Conservation (phyloP, 2,113 vertebrate species). For the Oncorhynchus gorbuscha region DNA sequence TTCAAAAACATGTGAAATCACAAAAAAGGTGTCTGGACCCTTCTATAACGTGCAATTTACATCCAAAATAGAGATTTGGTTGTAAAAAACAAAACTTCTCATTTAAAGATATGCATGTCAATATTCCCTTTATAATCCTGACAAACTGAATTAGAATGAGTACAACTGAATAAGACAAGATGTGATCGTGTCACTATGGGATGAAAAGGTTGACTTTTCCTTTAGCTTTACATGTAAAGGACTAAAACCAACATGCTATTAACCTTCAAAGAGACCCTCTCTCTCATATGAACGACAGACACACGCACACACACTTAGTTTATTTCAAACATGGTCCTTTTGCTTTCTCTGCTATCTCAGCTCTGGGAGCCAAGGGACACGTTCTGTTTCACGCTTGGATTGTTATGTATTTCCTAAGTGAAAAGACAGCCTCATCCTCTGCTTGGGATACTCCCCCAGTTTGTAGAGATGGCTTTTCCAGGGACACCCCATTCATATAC, state of each 20-base stretch:
- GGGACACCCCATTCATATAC: slow-evolving; percentile 47
- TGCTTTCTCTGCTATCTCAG: slow-evolving; percentile 60
- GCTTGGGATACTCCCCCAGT: slow-evolving; percentile 46
- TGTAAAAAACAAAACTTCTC: too few relatives aligned
- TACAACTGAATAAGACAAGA: slow-evolving; percentile 27
- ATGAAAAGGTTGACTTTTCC: neutral
- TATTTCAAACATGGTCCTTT: slow-evolving; percentile 51
- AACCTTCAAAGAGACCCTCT: slow-evolving; percentile 36
- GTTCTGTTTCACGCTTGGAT: slow-evolving; percentile 57
- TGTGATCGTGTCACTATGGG: slow-evolving; percentile 11
- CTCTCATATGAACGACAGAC: slow-evolving; percentile 15
- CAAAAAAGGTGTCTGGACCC: too few relatives aligned
- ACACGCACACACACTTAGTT: slow-evolving; percentile 33
- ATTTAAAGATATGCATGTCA: slow-evolving; percentile 10
- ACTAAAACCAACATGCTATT: neutral
- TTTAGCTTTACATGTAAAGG: neutral
- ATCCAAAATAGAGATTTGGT: too few relatives aligned
- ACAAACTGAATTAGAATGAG: slow-evolving; percentile 51
- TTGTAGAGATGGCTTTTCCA: slow-evolving; percentile 69
- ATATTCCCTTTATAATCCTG: slow-evolving; percentile 35
- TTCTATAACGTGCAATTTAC: too few relatives aligned
- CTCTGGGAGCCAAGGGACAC: slow-evolving; percentile 64
- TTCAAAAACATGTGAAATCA: too few relatives aligned
- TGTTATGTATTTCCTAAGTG: slow-evolving; percentile 66
- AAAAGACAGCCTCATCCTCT: slow-evolving; percentile 56